A percentile compares a stretch with the other conserved stretches of the same genome.
Evolutionary conservation across 2,888 invertebrate species (phyloP).

Genomic region (Notocelia uddmanniana): DNA sequence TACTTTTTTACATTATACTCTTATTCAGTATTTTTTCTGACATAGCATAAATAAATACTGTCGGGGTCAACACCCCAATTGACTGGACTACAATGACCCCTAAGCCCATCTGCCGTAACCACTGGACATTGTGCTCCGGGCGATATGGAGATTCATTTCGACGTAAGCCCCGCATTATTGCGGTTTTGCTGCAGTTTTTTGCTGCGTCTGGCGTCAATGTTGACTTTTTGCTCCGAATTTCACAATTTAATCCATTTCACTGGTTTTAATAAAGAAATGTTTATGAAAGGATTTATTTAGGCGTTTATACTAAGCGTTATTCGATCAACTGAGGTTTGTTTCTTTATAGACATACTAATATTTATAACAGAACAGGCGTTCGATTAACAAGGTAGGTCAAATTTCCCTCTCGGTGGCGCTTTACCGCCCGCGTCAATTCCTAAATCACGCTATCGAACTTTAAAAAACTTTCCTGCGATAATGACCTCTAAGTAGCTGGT

Average conservation of each 20-base stretch:
- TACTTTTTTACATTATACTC: neutral
- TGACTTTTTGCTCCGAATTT: neutral
- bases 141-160: slow-evolving; percentile 32
- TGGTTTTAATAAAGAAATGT: neutral
- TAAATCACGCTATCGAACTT: too few relatives aligned
- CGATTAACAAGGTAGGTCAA: too few relatives aligned
- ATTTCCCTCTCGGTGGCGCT: too few relatives aligned
- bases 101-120: slow-evolving; percentile 38
- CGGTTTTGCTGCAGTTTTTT: slow-evolving; percentile 30
- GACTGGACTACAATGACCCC: slow-evolving; percentile 35
- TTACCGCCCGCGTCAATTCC: too few relatives aligned
- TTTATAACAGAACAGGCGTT: too few relatives aligned
- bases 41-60: neutral
- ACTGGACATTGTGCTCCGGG: slow-evolving; percentile 21
- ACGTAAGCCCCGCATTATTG: slow-evolving; percentile 27
- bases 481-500: too few relatives aligned
- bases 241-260: neutral
- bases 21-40: neutral
- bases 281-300: too few relatives aligned
- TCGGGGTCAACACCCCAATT: neutral
- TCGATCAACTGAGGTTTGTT: too few relatives aligned
- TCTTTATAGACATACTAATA: too few relatives aligned
- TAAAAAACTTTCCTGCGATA: too few relatives aligned
- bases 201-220: slow-evolving; percentile 13
- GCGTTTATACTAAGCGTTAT: too few relatives aligned